phyloP scores from a whole-genome alignment of 2,113 vertebrate genomes.

The Ochotona curzoniae region DNA sequence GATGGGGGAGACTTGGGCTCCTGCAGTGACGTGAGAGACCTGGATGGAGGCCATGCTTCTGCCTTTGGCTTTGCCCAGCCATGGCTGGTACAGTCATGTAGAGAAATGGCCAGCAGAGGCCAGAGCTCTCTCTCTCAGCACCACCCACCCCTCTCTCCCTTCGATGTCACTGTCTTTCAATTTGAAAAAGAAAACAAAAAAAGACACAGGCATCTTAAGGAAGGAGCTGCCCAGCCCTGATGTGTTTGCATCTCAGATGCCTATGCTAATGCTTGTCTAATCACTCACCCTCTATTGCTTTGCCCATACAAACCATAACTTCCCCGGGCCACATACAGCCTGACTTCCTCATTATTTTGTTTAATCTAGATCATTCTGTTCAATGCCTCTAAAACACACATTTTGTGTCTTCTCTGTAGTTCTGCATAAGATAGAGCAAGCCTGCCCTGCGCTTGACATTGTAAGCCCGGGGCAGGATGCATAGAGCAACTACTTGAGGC shows the following conservation, averaged over 20 bases:
- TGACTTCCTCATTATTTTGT: not conserved
- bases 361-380: not conserved
- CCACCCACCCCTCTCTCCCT: no score
- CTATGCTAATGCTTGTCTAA: no score
- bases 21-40: no score
- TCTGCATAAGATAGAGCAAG: not conserved
- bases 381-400: not conserved
- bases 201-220: not conserved
- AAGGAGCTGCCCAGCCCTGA: not conserved
- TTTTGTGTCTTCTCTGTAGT: not conserved
- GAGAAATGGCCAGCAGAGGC: no score
- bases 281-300: not conserved
- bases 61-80: no score
- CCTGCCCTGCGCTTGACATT: not conserved
- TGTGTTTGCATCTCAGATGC: fast-evolving
- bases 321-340: not conserved
- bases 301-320: not conserved
- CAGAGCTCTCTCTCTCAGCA: no score
- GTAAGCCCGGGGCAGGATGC: not conserved
- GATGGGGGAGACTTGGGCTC: no score
- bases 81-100: no score
- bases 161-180: no score
- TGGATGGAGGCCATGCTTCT: no score
- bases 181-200: no score
- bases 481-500: not conserved